Evolutionary conservation across 1,140 invertebrate genomes (phyloP), one percentile per base, ranked within the genome.

Genomic region (Galleria mellonella): DNA sequence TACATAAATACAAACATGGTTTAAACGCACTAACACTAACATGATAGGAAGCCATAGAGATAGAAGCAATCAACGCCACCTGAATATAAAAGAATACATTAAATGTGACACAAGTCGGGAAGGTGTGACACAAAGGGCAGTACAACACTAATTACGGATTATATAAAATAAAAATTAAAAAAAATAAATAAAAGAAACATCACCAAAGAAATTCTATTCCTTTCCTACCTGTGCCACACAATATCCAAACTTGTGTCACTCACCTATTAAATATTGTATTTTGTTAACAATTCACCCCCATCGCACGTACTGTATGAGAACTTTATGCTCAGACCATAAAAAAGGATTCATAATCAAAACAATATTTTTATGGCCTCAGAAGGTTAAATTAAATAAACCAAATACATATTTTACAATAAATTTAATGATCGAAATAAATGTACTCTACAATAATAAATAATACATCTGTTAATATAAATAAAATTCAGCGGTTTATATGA

Each of bases 151-250:
- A 50, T 46, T 43, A 38, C 32, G 51, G 51, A 51, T 38, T 42
- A 54, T n/a, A n/a, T 46, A 38, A 37, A 44, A 43, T 33, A 44
- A 37, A 29, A 48, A 47, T 44, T 50, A 40, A 47, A 44, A 12
- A 29, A 36, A 47, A 48, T 52, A 56, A 39, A 44, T 50, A 38
- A 36, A 53, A 43, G 48, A 38, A 42, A 51, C 41, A 47, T 33
- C 13, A 49, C 43, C 33, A 28, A 50, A 44, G 44, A 55, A 39
- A 47, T 32, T 37, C 49, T 47, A 37, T 47, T 42, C 73, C 77
- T 76, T 83, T 81, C 81, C 78, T 84, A 83, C 76, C 81, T 84
- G 81, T 84, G 81, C 75, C 81, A 84, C 79, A 77, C 71, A 50
- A 44, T 62, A 66, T 78, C 79, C 76, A 72, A 82, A 78, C 79